Base-by-base conservation (phyloP, 2,797 vertebrate species). In the Mormyrops attenuatus region DNA sequence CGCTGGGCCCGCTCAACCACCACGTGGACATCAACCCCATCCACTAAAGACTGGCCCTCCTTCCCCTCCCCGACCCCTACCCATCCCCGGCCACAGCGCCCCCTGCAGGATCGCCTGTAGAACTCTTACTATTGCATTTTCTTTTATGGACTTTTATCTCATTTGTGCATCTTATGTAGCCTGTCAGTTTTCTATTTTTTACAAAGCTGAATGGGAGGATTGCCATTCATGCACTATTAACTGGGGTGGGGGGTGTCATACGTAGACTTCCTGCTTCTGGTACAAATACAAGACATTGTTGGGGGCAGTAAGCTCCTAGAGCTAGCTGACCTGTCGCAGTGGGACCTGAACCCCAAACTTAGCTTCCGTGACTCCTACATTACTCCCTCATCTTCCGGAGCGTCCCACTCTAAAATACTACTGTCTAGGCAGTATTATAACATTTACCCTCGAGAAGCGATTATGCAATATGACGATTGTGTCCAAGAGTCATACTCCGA, bases 21-120 rank as follows among this genome's bases (percentile, higher is more conserved):
- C 97, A 97, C 97, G 98, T 97, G 97, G 98, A 99, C 96, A 97
- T 99, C 96, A 99, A 99, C 92, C 97, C 98, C 87, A 98, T 99
- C 93, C 98, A 99, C 95, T 99, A 99, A 97, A 96, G 91, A 93
- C 90, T 85, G 22, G 9, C 47, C 49, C 77, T 11, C 80, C 41
- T 63, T 26, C 55, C 15, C 6, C 86, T 66, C 88, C 77, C 87
- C 11, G 50, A 47, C 55, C 88, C 17, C 38, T 20, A 77, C 90
- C 34, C 77, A 22, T 91, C 49, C 11, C 55, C 89, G 88, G 69
- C 26, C 63, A 69, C 63, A 69, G 73, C 41, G 34, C 84, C 55
- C 41, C 41, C 38, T 92, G 95, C 95, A 96, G 95, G 95, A 96
- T 94, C 92, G 95, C 94, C 95, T 96, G 94, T 93, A 93, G 92